These are phyloP conservation scores for Physocephala rufipes DNA, from an alignment of 2,888 invertebrate species.

Conservation along the genomic window DNA sequence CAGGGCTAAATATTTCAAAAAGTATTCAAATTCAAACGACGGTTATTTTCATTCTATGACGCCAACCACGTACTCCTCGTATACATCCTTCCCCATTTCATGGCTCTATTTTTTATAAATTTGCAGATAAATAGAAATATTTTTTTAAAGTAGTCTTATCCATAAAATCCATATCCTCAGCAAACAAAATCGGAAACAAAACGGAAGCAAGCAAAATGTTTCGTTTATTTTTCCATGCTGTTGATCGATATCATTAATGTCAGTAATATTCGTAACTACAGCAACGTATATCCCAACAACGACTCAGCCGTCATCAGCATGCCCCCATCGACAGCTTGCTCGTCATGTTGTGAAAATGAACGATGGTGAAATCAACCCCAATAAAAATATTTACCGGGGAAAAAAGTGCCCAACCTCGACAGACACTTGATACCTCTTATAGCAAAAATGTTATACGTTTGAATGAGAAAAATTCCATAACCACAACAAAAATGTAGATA, in stretches of 20 bases:
- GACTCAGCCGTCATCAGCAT: no score
- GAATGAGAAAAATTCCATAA: background rate
- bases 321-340: background rate
- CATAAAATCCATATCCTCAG: slow-evolving; percentile 41
- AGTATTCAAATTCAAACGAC: no score
- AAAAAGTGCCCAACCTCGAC: slow-evolving; percentile 8
- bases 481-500: no score
- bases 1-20: no score
- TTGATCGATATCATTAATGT: background rate
- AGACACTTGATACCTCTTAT: background rate
- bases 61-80: no score
- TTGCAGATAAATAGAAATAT: slow-evolving; percentile 33
- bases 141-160: slow-evolving; percentile 19
- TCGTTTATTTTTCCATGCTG: background rate
- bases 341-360: background rate
- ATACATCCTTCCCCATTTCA: no score
- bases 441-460: slow-evolving; percentile 1
- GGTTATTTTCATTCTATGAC: no score
- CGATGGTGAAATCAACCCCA: slow-evolving; percentile 11
- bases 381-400: background rate
- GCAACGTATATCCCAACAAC: no score
- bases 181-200: slow-evolving; percentile 40
- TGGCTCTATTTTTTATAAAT: background rate
- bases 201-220: slow-evolving; percentile 29
- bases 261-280: background rate